These are phyloP conservation scores for Brachyistius frenatus DNA, from an alignment of 2,113 vertebrate species.

Conservation along the genomic window DNA sequence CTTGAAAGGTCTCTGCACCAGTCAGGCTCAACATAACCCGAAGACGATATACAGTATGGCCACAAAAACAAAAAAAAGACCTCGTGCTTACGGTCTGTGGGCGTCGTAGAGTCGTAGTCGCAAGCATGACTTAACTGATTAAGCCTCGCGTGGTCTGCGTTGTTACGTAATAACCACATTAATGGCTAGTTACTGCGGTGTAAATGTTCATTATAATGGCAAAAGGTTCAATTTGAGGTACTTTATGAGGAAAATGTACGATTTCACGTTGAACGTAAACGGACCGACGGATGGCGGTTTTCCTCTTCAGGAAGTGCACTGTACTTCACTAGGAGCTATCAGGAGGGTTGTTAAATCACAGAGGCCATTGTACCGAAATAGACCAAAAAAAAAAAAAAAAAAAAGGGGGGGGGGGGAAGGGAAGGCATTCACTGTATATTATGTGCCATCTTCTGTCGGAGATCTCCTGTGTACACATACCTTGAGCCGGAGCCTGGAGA, in stretches of 20 bases:
- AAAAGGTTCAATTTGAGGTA: no score
- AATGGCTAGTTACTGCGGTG: no score
- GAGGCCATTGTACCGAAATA: slow-evolving; percentile 64
- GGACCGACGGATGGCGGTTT: slow-evolving; percentile 33
- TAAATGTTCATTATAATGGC: no score
- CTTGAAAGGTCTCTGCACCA: slow-evolving; percentile 44
- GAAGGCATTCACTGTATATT: slow-evolving; percentile 40
- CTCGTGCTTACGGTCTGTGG: slow-evolving; percentile 19
- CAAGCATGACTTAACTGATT: slow-evolving; percentile 1
- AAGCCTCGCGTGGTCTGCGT: background rate
- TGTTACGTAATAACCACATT: background rate
- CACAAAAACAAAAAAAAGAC: slow-evolving; percentile 3
- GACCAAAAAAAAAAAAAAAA: background rate
- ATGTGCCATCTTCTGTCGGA: slow-evolving; percentile 28
- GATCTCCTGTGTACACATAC: slow-evolving; percentile 64
- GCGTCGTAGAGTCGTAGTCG: slow-evolving; percentile 26
- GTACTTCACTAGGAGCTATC: slow-evolving; percentile 41
- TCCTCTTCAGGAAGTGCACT: slow-evolving; percentile 31
- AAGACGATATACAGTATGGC: slow-evolving; percentile 12
- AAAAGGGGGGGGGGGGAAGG: background rate
- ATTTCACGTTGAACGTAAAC: slow-evolving; percentile 12
- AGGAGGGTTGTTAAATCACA: slow-evolving; percentile 58
- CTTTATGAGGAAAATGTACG: slow-evolving; percentile 17
- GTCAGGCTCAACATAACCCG: slow-evolving; percentile 44
- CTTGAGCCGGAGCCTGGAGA: slow-evolving; percentile 53